Evolutionary conservation across 1,140 invertebrate species (phyloP).

Genomic region (Chelonus insularis): DNA sequence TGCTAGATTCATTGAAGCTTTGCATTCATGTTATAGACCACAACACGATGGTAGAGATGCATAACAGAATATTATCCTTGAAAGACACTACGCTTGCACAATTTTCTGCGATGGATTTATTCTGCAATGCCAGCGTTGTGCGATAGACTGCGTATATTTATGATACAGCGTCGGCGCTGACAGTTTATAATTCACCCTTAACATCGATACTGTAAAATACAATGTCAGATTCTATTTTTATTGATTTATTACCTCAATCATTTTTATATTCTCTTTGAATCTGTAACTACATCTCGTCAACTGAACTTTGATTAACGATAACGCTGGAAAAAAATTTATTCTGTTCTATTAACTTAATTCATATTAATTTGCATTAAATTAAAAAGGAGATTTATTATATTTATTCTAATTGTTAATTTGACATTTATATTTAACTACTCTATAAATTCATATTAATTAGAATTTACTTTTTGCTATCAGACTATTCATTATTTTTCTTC

Average conservation of each 20-base stretch:
- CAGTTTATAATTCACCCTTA: neutral
- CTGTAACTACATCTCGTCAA: too few relatives aligned
- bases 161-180: neutral
- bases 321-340: too few relatives aligned
- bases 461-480: too few relatives aligned
- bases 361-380: too few relatives aligned
- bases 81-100: slow-evolving; percentile 29
- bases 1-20: slow-evolving; percentile 29
- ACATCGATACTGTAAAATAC: neutral
- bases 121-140: neutral
- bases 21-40: slow-evolving; percentile 4
- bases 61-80: slow-evolving; percentile 33
- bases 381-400: too few relatives aligned
- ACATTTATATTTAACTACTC: too few relatives aligned
- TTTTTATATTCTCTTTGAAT: neutral
- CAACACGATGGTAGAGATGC: slow-evolving; percentile 5
- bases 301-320: too few relatives aligned
- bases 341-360: too few relatives aligned
- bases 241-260: neutral
- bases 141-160: neutral
- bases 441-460: too few relatives aligned
- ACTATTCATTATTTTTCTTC: too few relatives aligned
- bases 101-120: slow-evolving; percentile 19
- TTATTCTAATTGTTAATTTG: too few relatives aligned
- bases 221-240: neutral